These are phyloP conservation scores for Caerostris extrusa DNA, from an alignment of 1,140 invertebrate species.

Conservation along the genomic window DNA sequence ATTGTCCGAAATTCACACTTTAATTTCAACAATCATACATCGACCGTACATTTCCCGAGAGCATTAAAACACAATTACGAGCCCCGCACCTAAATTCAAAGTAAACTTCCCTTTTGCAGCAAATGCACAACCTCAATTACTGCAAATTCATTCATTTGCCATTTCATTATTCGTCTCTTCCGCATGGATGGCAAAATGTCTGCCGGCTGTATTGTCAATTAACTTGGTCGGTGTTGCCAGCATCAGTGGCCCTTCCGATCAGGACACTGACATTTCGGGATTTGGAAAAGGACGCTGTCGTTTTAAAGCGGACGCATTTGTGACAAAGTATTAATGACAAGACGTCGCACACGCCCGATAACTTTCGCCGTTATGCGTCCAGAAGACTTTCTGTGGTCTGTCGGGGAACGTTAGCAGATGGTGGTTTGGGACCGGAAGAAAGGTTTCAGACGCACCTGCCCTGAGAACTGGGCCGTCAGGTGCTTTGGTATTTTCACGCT, in stretches of 20 bases:
- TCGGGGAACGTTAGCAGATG: neutral
- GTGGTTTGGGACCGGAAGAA: neutral
- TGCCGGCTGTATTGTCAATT: conserved; percentile 12
- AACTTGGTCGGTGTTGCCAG: neutral
- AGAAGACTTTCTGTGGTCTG: neutral
- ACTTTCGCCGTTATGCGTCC: conserved; percentile 16
- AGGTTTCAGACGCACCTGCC: conserved; percentile 20
- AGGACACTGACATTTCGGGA: neutral
- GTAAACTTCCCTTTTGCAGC: neutral
- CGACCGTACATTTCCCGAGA: too few species aligned
- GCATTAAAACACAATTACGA: neutral
- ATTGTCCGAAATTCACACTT: too few species aligned
- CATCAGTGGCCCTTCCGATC: neutral
- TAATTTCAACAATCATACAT: too few species aligned
- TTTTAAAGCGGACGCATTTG: conserved; percentile 9
- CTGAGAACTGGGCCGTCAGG: neutral
- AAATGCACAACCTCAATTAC: conserved; percentile 2
- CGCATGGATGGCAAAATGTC: neutral
- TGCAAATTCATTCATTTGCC: conserved; percentile 1
- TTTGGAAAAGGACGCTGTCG: neutral
- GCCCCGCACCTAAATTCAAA: neutral
- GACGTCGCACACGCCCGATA: neutral
- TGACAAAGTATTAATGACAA: neutral
- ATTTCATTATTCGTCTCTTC: conserved; percentile 15
- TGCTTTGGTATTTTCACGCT: neutral